Evolutionary conservation across 2,888 invertebrate genomes (phyloP).

Genomic region (Alviniconcha strummeri): DNA sequence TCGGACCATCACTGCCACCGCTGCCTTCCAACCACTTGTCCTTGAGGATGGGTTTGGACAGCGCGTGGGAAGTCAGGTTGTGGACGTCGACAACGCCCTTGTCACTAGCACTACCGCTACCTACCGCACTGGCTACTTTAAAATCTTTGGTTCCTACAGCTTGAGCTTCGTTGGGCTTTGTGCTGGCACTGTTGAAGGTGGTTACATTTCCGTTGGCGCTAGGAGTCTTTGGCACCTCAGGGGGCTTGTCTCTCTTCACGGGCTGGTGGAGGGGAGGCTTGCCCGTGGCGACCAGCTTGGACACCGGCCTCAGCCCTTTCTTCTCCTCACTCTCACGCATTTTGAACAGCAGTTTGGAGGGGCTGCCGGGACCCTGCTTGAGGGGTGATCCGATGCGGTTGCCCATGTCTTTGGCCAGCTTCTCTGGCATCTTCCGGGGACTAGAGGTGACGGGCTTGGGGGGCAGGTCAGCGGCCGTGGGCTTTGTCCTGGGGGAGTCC

Average conservation of each 20-base stretch:
- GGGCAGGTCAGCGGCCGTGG: background rate
- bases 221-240: background rate
- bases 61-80: constrained; percentile 24
- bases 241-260: constrained; percentile 40
- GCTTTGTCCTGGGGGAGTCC: constrained; percentile 8
- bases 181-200: background rate
- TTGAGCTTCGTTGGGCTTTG: constrained; percentile 15
- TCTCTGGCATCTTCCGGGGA: constrained; percentile 63
- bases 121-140: constrained; percentile 13
- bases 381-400: constrained; percentile 60
- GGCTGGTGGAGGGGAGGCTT: constrained; percentile 50
- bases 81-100: constrained; percentile 6
- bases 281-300: constrained; percentile 55
- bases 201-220: background rate
- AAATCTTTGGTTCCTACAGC: background rate
- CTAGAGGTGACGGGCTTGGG: constrained; percentile 47
- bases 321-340: constrained; percentile 60
- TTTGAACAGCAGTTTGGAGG: constrained; percentile 60
- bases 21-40: constrained; percentile 35
- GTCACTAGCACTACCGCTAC: constrained; percentile 9
- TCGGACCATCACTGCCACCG: background rate
- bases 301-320: constrained; percentile 51
- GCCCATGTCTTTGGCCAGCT: constrained; percentile 63
- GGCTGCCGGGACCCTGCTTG: constrained; percentile 55
- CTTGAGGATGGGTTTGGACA: constrained; percentile 40